These are phyloP conservation scores for Anoplolepis gracilipes DNA, from an alignment of 1,140 invertebrate species.

Conservation along the genomic window DNA sequence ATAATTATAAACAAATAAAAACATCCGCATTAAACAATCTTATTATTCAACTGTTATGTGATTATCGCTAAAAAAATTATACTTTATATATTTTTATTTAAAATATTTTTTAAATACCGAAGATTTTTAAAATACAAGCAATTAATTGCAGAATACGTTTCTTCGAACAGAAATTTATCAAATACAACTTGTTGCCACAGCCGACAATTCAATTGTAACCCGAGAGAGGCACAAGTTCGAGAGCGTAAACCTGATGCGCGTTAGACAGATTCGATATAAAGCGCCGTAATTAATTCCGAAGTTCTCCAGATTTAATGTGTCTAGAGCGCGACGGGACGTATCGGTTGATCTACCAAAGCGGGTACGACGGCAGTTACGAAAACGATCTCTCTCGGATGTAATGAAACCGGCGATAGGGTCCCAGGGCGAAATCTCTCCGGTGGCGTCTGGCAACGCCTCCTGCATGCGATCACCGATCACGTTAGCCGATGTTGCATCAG, in stretches of 20 bases:
- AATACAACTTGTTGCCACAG: slow-evolving; percentile 33
- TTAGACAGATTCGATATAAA: slow-evolving; percentile 47
- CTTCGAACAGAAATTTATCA: slow-evolving; percentile 30
- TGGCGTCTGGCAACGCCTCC: slow-evolving; percentile 32
- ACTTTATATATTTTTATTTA: not conserved
- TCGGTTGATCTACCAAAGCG: slow-evolving; percentile 15
- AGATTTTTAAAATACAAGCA: not conserved
- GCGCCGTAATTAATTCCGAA: slow-evolving; percentile 57
- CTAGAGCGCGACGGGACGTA: slow-evolving; percentile 39
- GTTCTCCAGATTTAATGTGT: slow-evolving; percentile 52
- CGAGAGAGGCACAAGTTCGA: slow-evolving; percentile 7
- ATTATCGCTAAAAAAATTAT: not conserved
- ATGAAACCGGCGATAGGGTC: slow-evolving; percentile 23
- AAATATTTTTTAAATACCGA: not conserved
- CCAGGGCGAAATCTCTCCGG: slow-evolving; percentile 21
- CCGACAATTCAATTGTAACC: slow-evolving; percentile 40
- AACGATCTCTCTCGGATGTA: slow-evolving; percentile 38
- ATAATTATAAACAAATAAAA: slow-evolving; percentile 13
- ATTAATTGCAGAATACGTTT: slow-evolving; percentile 4
- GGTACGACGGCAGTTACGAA: slow-evolving; percentile 16
- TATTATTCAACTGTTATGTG: not conserved
- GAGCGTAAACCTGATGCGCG: slow-evolving; percentile 9
- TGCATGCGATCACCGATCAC: slow-evolving; percentile 34
- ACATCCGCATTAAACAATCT: not conserved
- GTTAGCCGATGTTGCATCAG: slow-evolving; percentile 3